Evolutionary conservation across 2,888 invertebrate genomes (phyloP).

Genomic region (Tinea trinotella): DNA sequence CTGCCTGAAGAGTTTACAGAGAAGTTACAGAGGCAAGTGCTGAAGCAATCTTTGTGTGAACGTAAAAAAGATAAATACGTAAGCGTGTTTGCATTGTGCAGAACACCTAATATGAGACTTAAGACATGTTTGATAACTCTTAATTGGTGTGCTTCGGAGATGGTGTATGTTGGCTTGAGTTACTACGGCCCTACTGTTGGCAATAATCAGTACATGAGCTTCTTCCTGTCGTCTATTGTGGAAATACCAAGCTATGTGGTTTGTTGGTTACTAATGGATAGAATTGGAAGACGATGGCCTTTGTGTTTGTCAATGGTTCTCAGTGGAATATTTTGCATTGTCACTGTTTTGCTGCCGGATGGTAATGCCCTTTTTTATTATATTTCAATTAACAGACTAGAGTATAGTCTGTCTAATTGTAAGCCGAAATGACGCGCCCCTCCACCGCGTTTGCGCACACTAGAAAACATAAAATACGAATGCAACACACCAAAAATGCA

Average conservation of each 20-base stretch:
- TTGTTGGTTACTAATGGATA: conserved; percentile 92
- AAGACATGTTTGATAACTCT: conserved; percentile 89
- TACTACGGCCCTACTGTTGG: conserved; percentile 93
- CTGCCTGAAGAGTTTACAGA: conserved; percentile 81
- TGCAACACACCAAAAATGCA: too few species aligned
- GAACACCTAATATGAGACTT: conserved; percentile 90
- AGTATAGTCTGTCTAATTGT: too few species aligned
- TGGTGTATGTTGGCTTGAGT: conserved; percentile 92
- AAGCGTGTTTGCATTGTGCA: conserved; percentile 77
- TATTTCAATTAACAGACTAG: too few species aligned
- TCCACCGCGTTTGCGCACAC: too few species aligned
- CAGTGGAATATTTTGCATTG: conserved; percentile 87
- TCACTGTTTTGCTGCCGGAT: conserved; percentile 85
- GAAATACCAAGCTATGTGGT: conserved; percentile 91
- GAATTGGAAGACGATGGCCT: conserved; percentile 91
- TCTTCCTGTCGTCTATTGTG: conserved; percentile 87
- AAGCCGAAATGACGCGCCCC: too few species aligned
- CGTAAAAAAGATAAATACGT: conserved; percentile 42
- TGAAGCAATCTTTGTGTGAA: conserved; percentile 74
- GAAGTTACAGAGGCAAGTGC: conserved; percentile 81
- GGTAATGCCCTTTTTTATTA: too few species aligned
- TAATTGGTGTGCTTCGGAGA: conserved; percentile 94
- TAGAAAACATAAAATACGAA: too few species aligned
- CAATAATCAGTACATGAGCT: conserved; percentile 89
- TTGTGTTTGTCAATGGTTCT: conserved; percentile 88